Percentiles rank a stretch among this genome's conserved stretches.
phyloP scores from a whole-genome alignment of 2,797 vertebrate genomes.

The Rallus crepitans region DNA sequence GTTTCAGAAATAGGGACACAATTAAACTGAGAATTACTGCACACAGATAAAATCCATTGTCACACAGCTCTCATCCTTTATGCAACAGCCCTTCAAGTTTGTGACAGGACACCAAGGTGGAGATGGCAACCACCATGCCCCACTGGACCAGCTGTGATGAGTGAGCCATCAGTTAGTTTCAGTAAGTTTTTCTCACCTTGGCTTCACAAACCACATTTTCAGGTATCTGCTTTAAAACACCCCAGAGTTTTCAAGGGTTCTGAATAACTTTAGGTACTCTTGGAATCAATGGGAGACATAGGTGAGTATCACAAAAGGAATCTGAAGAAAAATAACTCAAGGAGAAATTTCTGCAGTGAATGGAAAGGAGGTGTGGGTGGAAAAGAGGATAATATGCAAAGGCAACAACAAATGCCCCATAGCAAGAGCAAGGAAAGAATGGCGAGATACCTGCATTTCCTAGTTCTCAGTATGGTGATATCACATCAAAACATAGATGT shows the following conservation, averaged over 20 bases:
- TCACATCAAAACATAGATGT: accelerated
- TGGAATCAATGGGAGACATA: background rate
- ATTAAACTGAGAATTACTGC: constrained; percentile 14
- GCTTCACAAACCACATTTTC: background rate
- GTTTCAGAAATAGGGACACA: constrained; percentile 37
- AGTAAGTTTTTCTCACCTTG: background rate
- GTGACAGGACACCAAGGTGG: background rate
- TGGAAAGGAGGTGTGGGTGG: background rate
- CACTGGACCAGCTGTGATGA: background rate
- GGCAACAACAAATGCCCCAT: background rate
- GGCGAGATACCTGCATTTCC: background rate
- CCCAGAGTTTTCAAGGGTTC: background rate
- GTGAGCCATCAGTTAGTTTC: background rate
- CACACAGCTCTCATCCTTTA: background rate
- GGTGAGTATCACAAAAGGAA: background rate
- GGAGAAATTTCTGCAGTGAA: background rate
- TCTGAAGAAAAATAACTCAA: background rate
- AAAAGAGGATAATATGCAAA: background rate
- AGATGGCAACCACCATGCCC: background rate
- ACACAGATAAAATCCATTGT: constrained; percentile 1
- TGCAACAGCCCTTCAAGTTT: background rate
- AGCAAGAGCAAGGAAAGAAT: background rate
- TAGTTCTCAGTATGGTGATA: background rate
- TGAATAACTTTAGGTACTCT: background rate
- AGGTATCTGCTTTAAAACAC: background rate